A percentile compares a stretch with the other conserved stretches of the same genome.
These are phyloP conservation scores for Thermophis baileyi DNA, from an alignment of 2,113 vertebrate genomes.

Conservation along the genomic window DNA sequence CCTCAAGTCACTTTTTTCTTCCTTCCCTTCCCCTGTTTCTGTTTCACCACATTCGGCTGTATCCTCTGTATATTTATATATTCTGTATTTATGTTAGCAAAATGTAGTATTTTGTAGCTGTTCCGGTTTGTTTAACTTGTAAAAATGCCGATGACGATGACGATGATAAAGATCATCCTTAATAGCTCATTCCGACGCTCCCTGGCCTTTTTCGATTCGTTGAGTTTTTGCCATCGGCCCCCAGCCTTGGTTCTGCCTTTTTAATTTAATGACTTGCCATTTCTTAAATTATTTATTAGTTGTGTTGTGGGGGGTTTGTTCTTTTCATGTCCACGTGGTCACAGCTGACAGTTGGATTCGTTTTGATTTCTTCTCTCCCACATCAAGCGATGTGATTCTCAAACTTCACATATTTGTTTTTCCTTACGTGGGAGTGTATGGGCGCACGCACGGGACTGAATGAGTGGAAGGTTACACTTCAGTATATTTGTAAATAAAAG, in stretches of 20 bases:
- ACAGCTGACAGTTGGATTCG: background rate
- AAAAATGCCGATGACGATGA: constrained; percentile 61
- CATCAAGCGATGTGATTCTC: constrained; percentile 33
- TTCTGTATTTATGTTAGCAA: constrained; percentile 73
- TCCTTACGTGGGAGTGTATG: constrained; percentile 54
- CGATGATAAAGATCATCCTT: constrained; percentile 44
- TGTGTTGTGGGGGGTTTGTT: constrained; percentile 21
- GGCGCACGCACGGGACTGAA: constrained; percentile 55
- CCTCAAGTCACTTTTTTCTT: constrained; percentile 14
- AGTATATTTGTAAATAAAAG: constrained; percentile 83
- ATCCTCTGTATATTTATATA: constrained; percentile 72
- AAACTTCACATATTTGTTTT: constrained; percentile 46
- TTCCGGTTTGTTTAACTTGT: constrained; percentile 73
- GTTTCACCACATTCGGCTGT: constrained; percentile 68
- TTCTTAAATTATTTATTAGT: constrained; percentile 85
- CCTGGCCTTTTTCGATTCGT: constrained; percentile 48
- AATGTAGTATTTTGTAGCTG: constrained; percentile 74
- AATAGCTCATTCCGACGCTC: constrained; percentile 60
- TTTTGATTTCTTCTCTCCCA: constrained; percentile 21
- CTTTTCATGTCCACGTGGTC: constrained; percentile 59
- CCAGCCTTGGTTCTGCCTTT: constrained; percentile 49
- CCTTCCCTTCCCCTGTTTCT: constrained; percentile 22
- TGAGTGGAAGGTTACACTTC: constrained; percentile 67
- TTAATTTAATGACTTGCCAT: constrained; percentile 79
- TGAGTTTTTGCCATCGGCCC: constrained; percentile 47